Percentiles rank a stretch among this genome's conserved stretches.
Evolutionary conservation across 2,113 vertebrate species (phyloP).

Genomic region (Cyanoramphus novaezelandiae): DNA sequence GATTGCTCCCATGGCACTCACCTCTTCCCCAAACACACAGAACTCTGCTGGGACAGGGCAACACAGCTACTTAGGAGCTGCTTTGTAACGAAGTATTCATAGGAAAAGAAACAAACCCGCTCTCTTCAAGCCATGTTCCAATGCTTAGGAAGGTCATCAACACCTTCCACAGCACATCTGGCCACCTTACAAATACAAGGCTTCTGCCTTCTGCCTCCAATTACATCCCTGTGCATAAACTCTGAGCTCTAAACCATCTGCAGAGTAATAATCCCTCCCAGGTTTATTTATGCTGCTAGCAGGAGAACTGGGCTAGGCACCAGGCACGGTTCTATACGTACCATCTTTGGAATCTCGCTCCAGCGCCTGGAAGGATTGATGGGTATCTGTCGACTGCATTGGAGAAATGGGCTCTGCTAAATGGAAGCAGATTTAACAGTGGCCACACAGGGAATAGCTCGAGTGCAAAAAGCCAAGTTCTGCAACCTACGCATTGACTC

Average conservation of each 20-base stretch:
- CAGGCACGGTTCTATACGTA: fast-evolving
- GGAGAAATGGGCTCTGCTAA: background rate
- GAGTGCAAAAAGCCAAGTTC: background rate
- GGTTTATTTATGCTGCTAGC: background rate
- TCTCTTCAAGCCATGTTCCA: background rate
- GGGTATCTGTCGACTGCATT: background rate
- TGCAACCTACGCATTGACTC: background rate
- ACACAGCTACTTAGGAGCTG: background rate
- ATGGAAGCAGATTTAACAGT: background rate
- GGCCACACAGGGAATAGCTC: background rate
- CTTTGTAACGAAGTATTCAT: background rate
- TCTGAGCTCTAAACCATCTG: background rate
- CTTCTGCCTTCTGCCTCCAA: background rate
- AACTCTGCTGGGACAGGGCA: background rate
- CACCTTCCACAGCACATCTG: background rate
- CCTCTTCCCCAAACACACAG: fast-evolving
- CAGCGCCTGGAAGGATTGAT: fast-evolving
- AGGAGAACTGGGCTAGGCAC: background rate
- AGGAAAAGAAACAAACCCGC: background rate
- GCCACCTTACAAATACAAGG: fast-evolving
- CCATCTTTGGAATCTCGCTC: background rate
- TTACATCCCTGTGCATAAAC: background rate
- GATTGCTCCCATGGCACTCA: fast-evolving
- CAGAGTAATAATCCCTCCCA: background rate
- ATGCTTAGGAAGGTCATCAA: background rate